A percentile compares a stretch with the other conserved stretches of the same genome.
Conservation (phyloP, 2,888 invertebrate species). For the Tetheella fluctuosa region DNA sequence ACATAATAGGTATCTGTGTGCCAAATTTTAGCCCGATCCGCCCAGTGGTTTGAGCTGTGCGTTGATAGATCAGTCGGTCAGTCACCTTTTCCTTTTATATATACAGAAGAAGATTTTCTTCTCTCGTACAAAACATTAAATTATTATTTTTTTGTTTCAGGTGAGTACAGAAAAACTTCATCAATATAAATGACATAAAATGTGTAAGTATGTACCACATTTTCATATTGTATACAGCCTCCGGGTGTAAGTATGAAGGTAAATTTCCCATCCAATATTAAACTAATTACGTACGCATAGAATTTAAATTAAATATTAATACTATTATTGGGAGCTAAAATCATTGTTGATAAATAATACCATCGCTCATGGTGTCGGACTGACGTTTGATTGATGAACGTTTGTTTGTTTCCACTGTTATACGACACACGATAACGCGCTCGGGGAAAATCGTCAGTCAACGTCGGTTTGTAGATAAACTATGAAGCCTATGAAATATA, state of each 20-base stretch:
- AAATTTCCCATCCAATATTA: neutral
- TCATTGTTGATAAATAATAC: slow-evolving; percentile 7
- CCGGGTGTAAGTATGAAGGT: neutral
- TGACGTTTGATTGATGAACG: slow-evolving; percentile 22
- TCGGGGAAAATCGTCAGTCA: too few relatives aligned
- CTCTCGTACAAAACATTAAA: too few relatives aligned
- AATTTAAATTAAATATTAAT: slow-evolving; percentile 10
- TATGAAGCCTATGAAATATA: too few relatives aligned
- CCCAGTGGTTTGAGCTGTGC: too few relatives aligned
- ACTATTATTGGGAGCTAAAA: neutral
- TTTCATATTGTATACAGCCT: neutral
- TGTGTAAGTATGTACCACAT: neutral
- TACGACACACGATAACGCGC: neutral
- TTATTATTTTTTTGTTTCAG: slow-evolving; percentile 28
- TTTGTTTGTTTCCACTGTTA: slow-evolving; percentile 17
- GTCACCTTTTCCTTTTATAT: too few relatives aligned
- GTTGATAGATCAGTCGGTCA: too few relatives aligned
- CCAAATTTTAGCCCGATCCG: too few relatives aligned
- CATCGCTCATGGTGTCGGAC: slow-evolving; percentile 1
- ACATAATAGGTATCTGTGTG: too few relatives aligned
- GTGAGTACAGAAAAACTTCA: slow-evolving; percentile 24
- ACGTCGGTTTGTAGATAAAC: too few relatives aligned
- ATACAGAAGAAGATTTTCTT: too few relatives aligned
- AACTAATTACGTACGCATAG: neutral
- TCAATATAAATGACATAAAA: neutral